phyloP scores from a whole-genome alignment of 2,797 vertebrate genomes.

The Mionectes olivaceus region DNA sequence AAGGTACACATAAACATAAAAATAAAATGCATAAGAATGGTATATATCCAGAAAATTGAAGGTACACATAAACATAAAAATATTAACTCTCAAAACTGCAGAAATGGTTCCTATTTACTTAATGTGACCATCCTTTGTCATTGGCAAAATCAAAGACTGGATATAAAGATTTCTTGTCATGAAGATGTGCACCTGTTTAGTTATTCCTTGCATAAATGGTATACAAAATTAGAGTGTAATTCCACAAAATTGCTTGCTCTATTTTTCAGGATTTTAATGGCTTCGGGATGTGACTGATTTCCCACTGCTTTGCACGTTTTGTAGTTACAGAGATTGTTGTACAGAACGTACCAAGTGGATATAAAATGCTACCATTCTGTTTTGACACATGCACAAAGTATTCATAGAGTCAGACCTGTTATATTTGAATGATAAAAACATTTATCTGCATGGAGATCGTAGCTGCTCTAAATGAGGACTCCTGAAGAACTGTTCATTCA shows the following conservation, averaged over 20 bases:
- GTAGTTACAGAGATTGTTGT: neutral
- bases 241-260: neutral
- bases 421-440: neutral
- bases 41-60: neutral
- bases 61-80: neutral
- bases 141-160: neutral
- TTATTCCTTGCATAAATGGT: neutral
- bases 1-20: neutral
- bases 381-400: neutral
- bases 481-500: neutral
- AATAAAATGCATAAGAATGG: neutral
- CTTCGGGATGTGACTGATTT: neutral
- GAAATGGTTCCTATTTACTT: neutral
- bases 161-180: neutral
- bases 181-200: neutral
- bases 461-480: neutral
- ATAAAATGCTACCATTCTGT: neutral
- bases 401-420: neutral
- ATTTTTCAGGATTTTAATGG: constrained; percentile 12
- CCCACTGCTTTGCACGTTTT: neutral
- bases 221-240: neutral
- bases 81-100: neutral
- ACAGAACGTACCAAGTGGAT: neutral
- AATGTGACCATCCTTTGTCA: neutral
- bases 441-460: neutral